phyloP scores from a whole-genome alignment of 2,797 vertebrate genomes.

The Tragelaphus oryx region DNA sequence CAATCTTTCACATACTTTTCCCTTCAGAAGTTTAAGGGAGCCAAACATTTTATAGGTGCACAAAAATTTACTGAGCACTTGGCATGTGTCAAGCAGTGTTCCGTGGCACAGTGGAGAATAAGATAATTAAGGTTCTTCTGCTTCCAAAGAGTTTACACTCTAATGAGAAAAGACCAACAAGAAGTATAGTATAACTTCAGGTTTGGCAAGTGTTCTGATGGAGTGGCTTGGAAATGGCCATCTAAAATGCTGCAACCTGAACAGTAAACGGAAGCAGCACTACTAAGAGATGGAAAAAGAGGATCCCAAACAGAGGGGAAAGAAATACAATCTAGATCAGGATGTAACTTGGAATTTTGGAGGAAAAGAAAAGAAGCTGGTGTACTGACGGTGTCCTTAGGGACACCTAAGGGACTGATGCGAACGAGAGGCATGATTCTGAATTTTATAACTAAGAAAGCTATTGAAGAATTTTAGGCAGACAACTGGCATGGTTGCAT shows the following conservation, averaged over 20 bases:
- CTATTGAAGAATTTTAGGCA: background rate
- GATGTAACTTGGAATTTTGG: background rate
- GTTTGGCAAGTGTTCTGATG: background rate
- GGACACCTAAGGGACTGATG: background rate
- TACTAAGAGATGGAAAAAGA: background rate
- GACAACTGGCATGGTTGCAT: background rate
- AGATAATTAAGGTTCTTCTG: background rate
- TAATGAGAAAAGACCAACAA: background rate
- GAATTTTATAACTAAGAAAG: conserved; percentile 8
- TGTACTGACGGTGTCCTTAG: background rate
- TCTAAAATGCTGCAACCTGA: background rate
- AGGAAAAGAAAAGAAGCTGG: background rate
- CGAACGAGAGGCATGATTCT: background rate
- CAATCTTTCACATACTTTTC: background rate
- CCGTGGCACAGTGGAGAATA: background rate
- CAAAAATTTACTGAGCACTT: conserved; percentile 22
- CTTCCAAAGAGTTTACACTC: background rate
- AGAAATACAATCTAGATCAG: background rate
- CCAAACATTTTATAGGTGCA: background rate
- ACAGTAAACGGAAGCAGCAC: background rate
- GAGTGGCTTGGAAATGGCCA: background rate
- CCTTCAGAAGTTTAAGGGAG: conserved; percentile 15
- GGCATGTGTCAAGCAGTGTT: background rate
- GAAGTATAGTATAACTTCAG: background rate
- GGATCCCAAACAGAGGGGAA: background rate